Percentiles rank a stretch among this genome's conserved stretches.
These are phyloP conservation scores for Cinara cedri DNA, from an alignment of 2,888 invertebrate genomes.

Conservation along the genomic window DNA sequence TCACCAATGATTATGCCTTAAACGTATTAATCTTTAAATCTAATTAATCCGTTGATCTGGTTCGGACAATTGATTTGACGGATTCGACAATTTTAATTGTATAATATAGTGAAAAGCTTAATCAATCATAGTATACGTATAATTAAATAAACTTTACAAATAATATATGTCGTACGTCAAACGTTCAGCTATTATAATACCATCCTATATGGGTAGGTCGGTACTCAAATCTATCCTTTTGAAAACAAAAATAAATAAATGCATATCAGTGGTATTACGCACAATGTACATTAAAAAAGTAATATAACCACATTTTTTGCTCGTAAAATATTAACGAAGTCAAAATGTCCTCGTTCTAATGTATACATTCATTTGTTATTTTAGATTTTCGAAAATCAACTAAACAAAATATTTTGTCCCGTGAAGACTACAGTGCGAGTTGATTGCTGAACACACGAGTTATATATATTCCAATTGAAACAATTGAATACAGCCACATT, in stretches of 20 bases:
- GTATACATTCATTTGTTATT: background rate
- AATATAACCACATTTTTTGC: background rate
- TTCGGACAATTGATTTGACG: slow-evolving; percentile 17
- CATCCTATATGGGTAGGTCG: background rate
- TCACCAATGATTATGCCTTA: too few species aligned
- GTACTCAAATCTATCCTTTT: background rate
- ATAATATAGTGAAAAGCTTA: slow-evolving; percentile 13
- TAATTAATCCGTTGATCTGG: background rate
- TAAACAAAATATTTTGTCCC: background rate
- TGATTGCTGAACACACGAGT: slow-evolving; percentile 11
- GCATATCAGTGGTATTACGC: background rate
- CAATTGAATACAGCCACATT: slow-evolving; percentile 39
- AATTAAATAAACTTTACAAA: slow-evolving; percentile 1
- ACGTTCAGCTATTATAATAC: background rate
- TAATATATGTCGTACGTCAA: slow-evolving; percentile 4
- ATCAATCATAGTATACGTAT: slow-evolving; percentile 14
- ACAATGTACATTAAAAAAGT: background rate
- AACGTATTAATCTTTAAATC: background rate
- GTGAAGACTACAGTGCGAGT: background rate
- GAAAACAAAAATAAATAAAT: background rate
- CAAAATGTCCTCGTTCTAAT: background rate
- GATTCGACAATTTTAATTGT: slow-evolving; percentile 6
- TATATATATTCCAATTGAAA: background rate
- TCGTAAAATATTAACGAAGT: background rate
- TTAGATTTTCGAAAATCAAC: slow-evolving; percentile 16